Conservation (phyloP, 2,113 vertebrate species). For the Ailurus styani region DNA sequence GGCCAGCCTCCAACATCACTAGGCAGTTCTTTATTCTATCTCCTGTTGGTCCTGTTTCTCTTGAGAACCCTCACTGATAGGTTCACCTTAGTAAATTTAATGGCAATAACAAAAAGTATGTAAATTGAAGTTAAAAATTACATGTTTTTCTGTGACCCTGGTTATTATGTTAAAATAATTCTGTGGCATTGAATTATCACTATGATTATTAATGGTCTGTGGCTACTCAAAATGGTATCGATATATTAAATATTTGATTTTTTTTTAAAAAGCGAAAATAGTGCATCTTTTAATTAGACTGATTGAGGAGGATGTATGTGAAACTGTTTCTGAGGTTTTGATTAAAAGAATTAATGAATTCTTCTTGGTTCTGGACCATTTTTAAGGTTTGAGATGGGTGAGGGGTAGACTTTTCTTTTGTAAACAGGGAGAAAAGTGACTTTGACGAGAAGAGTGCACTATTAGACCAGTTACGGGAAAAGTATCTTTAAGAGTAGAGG, state of each 20-base stretch:
- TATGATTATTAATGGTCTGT: not conserved
- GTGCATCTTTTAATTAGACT: not conserved
- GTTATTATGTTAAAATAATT: slow-evolving; percentile 11
- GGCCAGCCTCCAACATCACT: not conserved
- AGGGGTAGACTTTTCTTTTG: not conserved
- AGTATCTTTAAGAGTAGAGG: not conserved
- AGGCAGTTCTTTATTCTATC: not conserved
- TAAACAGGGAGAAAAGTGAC: not conserved
- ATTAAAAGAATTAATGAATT: not conserved
- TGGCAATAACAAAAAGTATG: not conserved
- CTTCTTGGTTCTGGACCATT: not conserved
- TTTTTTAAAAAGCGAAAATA: not conserved
- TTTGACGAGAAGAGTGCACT: not conserved
- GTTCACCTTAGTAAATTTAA: not conserved
- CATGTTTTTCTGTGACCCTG: not conserved
- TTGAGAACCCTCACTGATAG: not conserved
- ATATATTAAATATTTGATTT: not conserved
- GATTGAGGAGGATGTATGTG: not conserved
- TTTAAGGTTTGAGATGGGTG: not conserved
- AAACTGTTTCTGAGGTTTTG: not conserved
- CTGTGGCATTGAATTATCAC: not conserved
- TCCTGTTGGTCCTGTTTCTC: not conserved
- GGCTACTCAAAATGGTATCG: not conserved
- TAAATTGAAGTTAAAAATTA: not conserved
- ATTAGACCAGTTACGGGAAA: not conserved